Base-by-base conservation (phyloP, 2,888 invertebrate species). In the Idaea dimidiata region DNA sequence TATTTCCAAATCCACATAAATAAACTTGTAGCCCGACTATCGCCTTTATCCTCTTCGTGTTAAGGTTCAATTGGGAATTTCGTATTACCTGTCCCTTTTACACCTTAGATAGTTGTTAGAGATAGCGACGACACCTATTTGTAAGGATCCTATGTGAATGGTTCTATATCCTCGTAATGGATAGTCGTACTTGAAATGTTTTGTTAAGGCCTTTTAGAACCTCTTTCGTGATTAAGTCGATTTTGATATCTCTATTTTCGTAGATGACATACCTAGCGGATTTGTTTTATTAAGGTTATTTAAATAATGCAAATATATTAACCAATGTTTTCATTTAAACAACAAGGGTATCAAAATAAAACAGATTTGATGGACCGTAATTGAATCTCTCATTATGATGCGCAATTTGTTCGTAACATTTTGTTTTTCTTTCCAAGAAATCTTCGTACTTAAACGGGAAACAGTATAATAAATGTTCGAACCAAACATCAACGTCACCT, bases 1-100 rank as follows among this genome's bases (percentile, higher is more conserved):
- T 77, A 81, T 84, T 82, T 81, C 79, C 79, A 78, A 75, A 80
- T 79, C 70, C 82, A 80, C 81, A 86, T 87, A 86, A 87, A 87
- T 86, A 87, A 83, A 81, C 76, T 74, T 76, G 71, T 71, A 69
- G 74, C 76, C 76, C 77, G 79, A 76, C 72, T 81, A 74, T 80
- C 68, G 73, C 77, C 79, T 81, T 83, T 83, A 83, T 74, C 75
- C 75, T 78, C 70, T 67, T 73, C 71, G 73, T 79, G 77, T 80
- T 85, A 85, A 82, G 82, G 84, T 82, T 82, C 81, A 80, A 77
- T 62, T 65, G 81, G 76, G 80, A 82, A 79, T 81, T 73, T 68
- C 66, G 74, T 71, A 66, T 74, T 72, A 72, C 77, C 75, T 71
- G 68, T 79, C 79, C 62, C 71, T 61, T 69, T 82, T 71, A 66